Evolutionary conservation across 2,113 vertebrate genomes (phyloP), one percentile per base, ranked within the genome.

Genomic region (Nyctibius bracteatus): DNA sequence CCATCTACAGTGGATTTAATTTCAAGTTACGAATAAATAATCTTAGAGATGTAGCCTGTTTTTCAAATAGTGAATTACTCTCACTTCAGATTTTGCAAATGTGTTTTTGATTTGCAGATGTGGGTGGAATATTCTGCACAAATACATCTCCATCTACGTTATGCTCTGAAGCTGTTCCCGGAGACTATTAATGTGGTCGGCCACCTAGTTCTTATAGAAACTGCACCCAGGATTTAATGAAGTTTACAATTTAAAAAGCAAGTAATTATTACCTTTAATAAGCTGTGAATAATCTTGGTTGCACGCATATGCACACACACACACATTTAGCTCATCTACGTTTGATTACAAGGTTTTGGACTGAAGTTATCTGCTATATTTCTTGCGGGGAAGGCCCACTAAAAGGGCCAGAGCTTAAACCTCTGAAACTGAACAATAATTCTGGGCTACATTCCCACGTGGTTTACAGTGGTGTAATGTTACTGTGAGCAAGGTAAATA

Each of bases 81-180:
- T 55, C 63, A 82, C 74, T 88, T 92, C 79, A 81, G 83, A 91
- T 86, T 83, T 94, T 88, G 35, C 66, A 96, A 88, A 86, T 91
- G 23, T 84, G 80, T 17, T 96, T 95, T 94, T 95, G 72, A 94
- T 96, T 91, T 94, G 77, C 57, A 93, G 62, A 89, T 17, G 10
- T 86, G 57, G 22, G 44, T 83, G 28, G 75, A 94, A 75, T 89
- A 91, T n/a, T 91, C 63, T 79, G n/a, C 39, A 44, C 41, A 93
- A 93, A 79, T 68, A 81, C 24, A 72, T 74, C 63, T 78, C 72
- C 47, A 94, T 27, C 35, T 90, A 59, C 1, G 2, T 15, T n/a
- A 25, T 43, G 4, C 52, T 84, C 44, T 71, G 24, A 90, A 90
- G 44, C 30, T 75, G 43, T 72, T 70, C 23, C n/a, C 52, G 57